Percentiles rank a stretch among this genome's conserved stretches.
Conservation (phyloP, 2,888 invertebrate species). For the Drosophila colorata region DNA sequence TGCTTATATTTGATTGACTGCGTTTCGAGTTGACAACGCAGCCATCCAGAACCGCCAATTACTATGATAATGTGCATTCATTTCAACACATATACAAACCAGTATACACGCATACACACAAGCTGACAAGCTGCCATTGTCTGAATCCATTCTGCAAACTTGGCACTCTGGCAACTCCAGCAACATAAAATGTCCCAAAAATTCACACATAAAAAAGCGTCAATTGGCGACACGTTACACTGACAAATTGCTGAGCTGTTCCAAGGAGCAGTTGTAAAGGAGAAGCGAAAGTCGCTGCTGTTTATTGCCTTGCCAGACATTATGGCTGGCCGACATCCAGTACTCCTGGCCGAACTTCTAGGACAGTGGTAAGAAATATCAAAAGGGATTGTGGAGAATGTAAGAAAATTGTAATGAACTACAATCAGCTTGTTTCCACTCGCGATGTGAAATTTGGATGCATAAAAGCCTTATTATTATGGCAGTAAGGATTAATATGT, state of each 20-base stretch:
- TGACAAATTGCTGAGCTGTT: constrained; percentile 69
- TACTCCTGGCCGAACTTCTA: neutral
- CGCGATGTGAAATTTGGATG: neutral
- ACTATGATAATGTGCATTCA: constrained; percentile 57
- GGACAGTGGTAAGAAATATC: neutral
- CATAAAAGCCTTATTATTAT: neutral
- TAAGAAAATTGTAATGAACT: neutral
- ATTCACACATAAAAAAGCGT: constrained; percentile 23
- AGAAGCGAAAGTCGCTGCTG: constrained; percentile 4
- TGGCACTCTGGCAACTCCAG: constrained; percentile 46
- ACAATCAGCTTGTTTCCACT: neutral
- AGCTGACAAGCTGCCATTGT: constrained; percentile 48
- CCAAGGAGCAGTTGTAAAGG: constrained; percentile 13
- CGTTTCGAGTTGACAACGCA: constrained; percentile 49
- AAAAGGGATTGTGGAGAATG: neutral
- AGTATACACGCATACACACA: constrained; percentile 6
- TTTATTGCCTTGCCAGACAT: constrained; percentile 39
- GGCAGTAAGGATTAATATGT: too few relatives aligned
- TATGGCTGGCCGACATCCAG: constrained; percentile 4
- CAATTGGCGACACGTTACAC: constrained; percentile 74
- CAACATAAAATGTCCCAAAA: constrained; percentile 33
- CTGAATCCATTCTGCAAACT: constrained; percentile 52
- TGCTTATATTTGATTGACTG: constrained; percentile 79
- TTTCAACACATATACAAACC: constrained; percentile 34
- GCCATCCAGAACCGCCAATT: constrained; percentile 58